Percentiles rank a stretch among this genome's conserved stretches.
phyloP scores from a whole-genome alignment of 2,888 invertebrate species.

The Listrodromus nycthemerus region DNA sequence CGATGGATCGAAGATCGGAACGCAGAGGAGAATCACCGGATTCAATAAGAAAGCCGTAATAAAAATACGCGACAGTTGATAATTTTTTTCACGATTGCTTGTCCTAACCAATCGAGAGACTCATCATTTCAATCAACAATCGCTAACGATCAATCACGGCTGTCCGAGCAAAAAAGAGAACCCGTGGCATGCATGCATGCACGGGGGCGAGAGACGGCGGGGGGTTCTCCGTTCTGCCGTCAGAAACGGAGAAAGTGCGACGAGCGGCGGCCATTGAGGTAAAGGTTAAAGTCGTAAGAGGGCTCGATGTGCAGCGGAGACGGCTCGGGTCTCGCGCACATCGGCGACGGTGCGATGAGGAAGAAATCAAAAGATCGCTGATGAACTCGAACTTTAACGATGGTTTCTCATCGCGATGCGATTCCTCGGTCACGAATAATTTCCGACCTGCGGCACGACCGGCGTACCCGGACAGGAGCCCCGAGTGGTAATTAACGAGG shows the following conservation, averaged over 20 bases:
- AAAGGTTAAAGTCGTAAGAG: constrained; percentile 80
- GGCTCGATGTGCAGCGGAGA: constrained; percentile 42
- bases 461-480: neutral
- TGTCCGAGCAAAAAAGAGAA: constrained; percentile 29
- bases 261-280: constrained; percentile 78
- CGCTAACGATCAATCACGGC: neutral
- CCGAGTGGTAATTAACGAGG: constrained; percentile 54
- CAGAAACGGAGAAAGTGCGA: constrained; percentile 81
- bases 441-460: constrained; percentile 47
- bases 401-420: constrained; percentile 13
- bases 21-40: neutral
- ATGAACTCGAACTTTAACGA: constrained; percentile 27
- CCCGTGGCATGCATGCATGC: constrained; percentile 63
- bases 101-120: too few species aligned
- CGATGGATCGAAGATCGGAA: neutral
- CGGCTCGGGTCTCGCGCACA: neutral
- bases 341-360: neutral
- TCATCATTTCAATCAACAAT: too few species aligned
- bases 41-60: neutral
- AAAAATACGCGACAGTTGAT: neutral
- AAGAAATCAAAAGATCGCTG: constrained; percentile 27
- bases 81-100: too few species aligned
- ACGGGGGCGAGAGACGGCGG: constrained; percentile 47
- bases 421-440: constrained; percentile 27
- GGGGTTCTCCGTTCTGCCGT: constrained; percentile 54